Evolutionary conservation across 1,140 invertebrate species (phyloP), one percentile per base, ranked within the genome.

Genomic region (Neotoxoptera formosana): DNA sequence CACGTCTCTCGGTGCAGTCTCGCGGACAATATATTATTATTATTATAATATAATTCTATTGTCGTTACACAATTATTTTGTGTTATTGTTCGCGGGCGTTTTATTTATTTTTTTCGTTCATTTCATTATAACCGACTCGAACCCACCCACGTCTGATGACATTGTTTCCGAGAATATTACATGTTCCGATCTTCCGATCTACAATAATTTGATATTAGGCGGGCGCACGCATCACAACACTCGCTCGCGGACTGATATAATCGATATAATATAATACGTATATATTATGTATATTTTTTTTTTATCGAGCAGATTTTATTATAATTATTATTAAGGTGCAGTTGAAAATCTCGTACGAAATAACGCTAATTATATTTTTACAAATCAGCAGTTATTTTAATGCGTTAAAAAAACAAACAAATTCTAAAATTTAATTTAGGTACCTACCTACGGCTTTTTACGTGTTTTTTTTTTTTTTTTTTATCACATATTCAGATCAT

Each of bases 31-130:
- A 30, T 67, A n/a, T n/a, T n/a, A n/a, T n/a, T n/a, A n/a, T n/a
- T n/a, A n/a, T n/a, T n/a, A n/a, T n/a, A n/a, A n/a, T n/a, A n/a
- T 67, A 76, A 76, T 76, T 17, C 60, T n/a, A 76, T 76, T 76
- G 60, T 76, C 60, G 60, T 76, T 76, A n/a, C n/a, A 76, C 60
- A 76, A 76, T 76, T 76, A 76, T 76, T n/a, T n/a, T n/a, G n/a
- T n/a, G 60, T 76, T 76, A n/a, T 76, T 76, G 60, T 76, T 76
- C 60, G n/a, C 14, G 60, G 60, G 60, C 60, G 60, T 76, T 76
- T 76, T 76, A 76, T 76, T 76, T n/a, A n/a, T n/a, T n/a, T n/a
- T n/a, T n/a, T n/a, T n/a, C n/a, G 60, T 17, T 76, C n/a, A 76
- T 76, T 76, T 76, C n/a, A n/a, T 76, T 76, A n/a, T 76, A 76